These are phyloP conservation scores for Myiozetetes cayanensis DNA, from an alignment of 2,113 vertebrate genomes.

Conservation along the genomic window DNA sequence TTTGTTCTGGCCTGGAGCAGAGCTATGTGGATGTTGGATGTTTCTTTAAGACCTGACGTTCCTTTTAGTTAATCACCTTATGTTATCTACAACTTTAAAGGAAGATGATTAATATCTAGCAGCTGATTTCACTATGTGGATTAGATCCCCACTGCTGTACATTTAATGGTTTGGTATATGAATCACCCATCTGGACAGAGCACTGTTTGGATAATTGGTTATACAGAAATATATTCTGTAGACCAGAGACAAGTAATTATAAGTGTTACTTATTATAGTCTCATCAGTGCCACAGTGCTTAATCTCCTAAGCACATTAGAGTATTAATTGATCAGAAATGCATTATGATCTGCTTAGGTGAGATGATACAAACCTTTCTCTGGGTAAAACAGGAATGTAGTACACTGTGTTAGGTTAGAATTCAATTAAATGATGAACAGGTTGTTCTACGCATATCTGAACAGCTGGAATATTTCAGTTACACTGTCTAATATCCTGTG, in stretches of 20 bases:
- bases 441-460: not conserved
- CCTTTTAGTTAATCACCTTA: not conserved
- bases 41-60: conserved; percentile 13
- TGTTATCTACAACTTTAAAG: conserved; percentile 1
- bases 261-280: not conserved
- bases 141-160: not conserved
- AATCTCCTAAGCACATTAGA: not conserved
- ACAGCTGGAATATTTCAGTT: not conserved
- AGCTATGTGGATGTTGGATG: not conserved
- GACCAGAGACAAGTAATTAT: not conserved
- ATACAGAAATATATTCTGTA: not conserved
- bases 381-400: not conserved
- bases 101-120: not conserved
- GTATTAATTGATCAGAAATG: not conserved
- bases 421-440: not conserved
- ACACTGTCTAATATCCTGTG: not conserved
- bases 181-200: not conserved
- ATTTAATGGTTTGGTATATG: not conserved
- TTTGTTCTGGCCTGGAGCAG: conserved; percentile 38
- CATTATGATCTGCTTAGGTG: not conserved
- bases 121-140: not conserved
- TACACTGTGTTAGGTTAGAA: not conserved
- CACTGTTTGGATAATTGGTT: not conserved
- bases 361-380: not conserved
- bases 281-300: not conserved